These are phyloP conservation scores for Glomeris marginata DNA, from an alignment of 2,888 invertebrate species.

Conservation along the genomic window DNA sequence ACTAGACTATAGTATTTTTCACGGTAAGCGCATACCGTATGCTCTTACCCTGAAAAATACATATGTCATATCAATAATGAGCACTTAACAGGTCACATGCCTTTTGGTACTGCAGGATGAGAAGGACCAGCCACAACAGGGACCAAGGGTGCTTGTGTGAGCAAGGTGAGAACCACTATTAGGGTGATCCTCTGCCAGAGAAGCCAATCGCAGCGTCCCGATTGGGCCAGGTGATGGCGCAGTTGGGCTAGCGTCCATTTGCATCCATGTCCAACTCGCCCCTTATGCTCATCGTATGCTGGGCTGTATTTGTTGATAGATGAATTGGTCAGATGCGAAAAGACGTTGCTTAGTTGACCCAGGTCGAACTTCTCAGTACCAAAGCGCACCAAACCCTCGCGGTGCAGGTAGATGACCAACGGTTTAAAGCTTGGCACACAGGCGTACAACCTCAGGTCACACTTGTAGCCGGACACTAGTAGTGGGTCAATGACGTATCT, in stretches of 20 bases:
- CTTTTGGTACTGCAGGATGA: neutral
- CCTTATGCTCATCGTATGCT: conserved; percentile 64
- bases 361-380: conserved; percentile 72
- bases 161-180: conserved; percentile 55
- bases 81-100: too few relatives aligned
- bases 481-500: conserved; percentile 61
- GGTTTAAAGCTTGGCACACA: conserved; percentile 77
- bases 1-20: too few relatives aligned
- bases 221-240: conserved; percentile 49
- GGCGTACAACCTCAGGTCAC: conserved; percentile 78
- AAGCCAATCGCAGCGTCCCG: conserved; percentile 58
- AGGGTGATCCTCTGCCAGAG: conserved; percentile 63
- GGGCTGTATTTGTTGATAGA: conserved; percentile 80
- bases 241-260: conserved; percentile 73
- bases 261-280: conserved; percentile 63
- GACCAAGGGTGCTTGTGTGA: conserved; percentile 42
- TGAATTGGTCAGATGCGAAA: conserved; percentile 78
- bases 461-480: conserved; percentile 76
- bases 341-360: conserved; percentile 65
- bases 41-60: too few relatives aligned
- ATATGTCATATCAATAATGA: too few relatives aligned
- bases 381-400: conserved; percentile 59
- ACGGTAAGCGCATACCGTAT: too few relatives aligned
- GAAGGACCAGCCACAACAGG: neutral
- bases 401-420: conserved; percentile 70